phyloP scores from a whole-genome alignment of 2,797 vertebrate genomes.

The Cirrhinus mrigala region DNA sequence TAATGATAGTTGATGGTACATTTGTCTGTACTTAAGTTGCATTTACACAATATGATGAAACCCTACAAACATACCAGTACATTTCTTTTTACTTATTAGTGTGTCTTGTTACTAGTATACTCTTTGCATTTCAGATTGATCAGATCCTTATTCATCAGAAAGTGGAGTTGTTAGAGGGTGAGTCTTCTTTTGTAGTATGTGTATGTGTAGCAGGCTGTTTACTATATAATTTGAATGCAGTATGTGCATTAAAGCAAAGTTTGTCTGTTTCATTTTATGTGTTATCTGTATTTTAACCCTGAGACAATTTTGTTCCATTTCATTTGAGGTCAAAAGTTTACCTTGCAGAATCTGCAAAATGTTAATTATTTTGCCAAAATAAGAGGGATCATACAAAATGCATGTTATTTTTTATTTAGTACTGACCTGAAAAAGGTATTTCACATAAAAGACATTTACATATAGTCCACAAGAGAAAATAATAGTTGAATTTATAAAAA shows the following conservation, averaged over 20 bases:
- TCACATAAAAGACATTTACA: background rate
- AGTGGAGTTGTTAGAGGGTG: conserved; percentile 86
- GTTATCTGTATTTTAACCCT: background rate
- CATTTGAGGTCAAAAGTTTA: too few relatives aligned
- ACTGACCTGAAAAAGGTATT: too few relatives aligned
- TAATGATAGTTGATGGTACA: background rate
- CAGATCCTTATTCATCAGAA: conserved; percentile 90
- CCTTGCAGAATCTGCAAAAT: too few relatives aligned
- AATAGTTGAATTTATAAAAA: too few relatives aligned
- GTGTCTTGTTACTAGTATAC: conserved; percentile 18
- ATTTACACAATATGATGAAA: too few relatives aligned
- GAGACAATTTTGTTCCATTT: background rate
- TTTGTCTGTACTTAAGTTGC: background rate
- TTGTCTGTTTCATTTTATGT: background rate
- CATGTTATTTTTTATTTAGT: too few relatives aligned
- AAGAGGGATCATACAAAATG: too few relatives aligned
- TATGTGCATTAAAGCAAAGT: background rate
- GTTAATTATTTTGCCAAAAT: too few relatives aligned
- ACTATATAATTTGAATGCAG: conserved; percentile 6
- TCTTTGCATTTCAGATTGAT: conserved; percentile 79
- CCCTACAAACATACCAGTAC: background rate
- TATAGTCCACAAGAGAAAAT: too few relatives aligned
- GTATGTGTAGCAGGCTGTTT: background rate
- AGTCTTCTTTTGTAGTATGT: conserved; percentile 4
- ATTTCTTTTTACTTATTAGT: background rate